Conservation (phyloP, 2,113 vertebrate genomes). For the Delphinapterus leucas region DNA sequence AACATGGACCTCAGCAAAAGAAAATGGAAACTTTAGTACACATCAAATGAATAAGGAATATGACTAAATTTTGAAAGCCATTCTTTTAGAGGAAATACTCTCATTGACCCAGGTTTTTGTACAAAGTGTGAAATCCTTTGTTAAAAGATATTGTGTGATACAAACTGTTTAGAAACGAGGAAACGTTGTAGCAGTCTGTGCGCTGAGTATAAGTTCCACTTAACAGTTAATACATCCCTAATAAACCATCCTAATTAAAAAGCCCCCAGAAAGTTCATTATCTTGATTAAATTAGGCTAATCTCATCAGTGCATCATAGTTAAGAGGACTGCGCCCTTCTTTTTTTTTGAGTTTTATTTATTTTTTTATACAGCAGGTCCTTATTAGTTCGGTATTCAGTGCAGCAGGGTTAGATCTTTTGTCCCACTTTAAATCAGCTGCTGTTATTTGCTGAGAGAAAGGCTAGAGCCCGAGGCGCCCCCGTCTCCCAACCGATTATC, state of each 20-base stretch:
- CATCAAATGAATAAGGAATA: not conserved
- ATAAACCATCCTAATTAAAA: slow-evolving; percentile 14
- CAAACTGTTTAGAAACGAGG: not conserved
- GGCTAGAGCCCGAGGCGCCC: not conserved
- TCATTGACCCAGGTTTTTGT: not conserved
- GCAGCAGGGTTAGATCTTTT: not conserved
- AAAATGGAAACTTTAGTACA: not conserved
- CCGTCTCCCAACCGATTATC: not conserved
- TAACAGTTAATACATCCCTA: not conserved
- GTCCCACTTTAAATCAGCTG: not conserved
- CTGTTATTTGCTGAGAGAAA: not conserved
- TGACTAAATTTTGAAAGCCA: not conserved
- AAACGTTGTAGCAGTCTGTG: not conserved
- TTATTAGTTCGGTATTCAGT: not conserved
- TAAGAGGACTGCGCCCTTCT: not conserved
- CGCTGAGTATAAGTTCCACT: not conserved
- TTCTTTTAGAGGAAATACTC: not conserved
- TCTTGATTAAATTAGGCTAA: not conserved
- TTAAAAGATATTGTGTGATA: not conserved
- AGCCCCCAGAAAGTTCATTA: not conserved
- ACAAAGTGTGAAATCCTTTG: not conserved
- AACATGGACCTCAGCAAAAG: not conserved
- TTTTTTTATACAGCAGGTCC: no score
- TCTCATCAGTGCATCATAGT: not conserved
- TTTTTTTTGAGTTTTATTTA: no score